Evolutionary conservation across 2,113 vertebrate genomes (phyloP).

Genomic region (Tiliqua scincoides): DNA sequence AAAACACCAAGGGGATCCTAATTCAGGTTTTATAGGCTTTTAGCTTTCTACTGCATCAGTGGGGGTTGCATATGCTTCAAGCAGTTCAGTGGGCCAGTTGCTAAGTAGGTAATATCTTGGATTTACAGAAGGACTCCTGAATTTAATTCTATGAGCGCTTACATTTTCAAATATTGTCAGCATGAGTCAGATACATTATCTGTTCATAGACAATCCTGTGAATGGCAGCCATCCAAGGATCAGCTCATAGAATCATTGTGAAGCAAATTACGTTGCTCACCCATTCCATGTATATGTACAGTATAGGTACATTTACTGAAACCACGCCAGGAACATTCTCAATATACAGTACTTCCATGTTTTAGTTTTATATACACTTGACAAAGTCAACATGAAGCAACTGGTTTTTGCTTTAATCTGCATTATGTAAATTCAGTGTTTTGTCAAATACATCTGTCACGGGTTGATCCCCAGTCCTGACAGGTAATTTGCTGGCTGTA

Average conservation of each 20-base stretch:
- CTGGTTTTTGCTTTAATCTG: not conserved
- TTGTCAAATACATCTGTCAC: not conserved
- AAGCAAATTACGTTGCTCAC: not conserved
- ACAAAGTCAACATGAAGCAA: not conserved
- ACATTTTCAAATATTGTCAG: not conserved
- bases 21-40: not conserved
- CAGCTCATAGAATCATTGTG: not conserved
- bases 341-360: not conserved
- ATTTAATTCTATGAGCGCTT: not conserved
- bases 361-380: not conserved
- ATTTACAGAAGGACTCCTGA: not conserved
- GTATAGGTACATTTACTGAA: not conserved
- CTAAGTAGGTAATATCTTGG: not conserved
- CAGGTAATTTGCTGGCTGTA: too few species aligned
- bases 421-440: not conserved
- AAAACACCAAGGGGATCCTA: not conserved
- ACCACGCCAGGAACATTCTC: not conserved
- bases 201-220: not conserved
- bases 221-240: not conserved
- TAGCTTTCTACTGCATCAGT: not conserved
- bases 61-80: not conserved
- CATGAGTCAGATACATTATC: too few species aligned
- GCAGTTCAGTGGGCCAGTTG: not conserved
- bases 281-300: not conserved
- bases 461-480: too few species aligned